Conservation (phyloP, 1,140 invertebrate species). For the Diachasma alloeum region DNA sequence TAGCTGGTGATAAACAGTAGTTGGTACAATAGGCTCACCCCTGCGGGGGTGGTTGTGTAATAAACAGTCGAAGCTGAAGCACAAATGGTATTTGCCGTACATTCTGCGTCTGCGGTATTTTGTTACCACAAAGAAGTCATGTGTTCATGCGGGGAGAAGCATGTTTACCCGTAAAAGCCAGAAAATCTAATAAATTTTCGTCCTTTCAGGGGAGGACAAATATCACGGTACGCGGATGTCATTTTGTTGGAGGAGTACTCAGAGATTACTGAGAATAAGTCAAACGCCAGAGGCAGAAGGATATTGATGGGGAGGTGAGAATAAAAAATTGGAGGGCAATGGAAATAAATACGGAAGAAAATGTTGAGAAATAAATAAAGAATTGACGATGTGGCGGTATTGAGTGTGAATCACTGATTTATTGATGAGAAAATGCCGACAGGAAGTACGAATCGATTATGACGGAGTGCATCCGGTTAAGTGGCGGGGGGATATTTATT, state of each 20-base stretch:
- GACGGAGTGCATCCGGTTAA: conserved; percentile 21
- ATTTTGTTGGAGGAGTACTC: not conserved
- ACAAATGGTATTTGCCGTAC: not conserved
- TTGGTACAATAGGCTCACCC: not conserved
- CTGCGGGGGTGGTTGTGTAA: not conserved
- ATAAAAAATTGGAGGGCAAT: not conserved
- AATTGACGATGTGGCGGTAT: not conserved
- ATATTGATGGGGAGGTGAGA: not conserved
- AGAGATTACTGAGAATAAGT: conserved; percentile 14
- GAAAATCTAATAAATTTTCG: conserved; percentile 44
- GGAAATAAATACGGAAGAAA: not conserved
- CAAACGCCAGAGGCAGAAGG: not conserved
- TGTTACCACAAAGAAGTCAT: conserved; percentile 5
- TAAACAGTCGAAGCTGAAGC: not conserved
- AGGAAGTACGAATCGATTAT: conserved; percentile 20
- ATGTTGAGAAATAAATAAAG: not conserved
- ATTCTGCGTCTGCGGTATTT: not conserved
- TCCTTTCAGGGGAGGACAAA: conserved; percentile 38
- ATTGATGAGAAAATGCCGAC: conserved; percentile 10
- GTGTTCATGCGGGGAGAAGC: conserved; percentile 37
- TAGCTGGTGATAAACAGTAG: not conserved
- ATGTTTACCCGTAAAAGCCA: conserved; percentile 43
- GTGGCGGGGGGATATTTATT: not conserved
- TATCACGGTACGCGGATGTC: conserved; percentile 32
- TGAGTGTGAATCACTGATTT: conserved; percentile 20